phyloP scores from a whole-genome alignment of 1,140 invertebrate species.

The Druon quercuslanigerum region DNA sequence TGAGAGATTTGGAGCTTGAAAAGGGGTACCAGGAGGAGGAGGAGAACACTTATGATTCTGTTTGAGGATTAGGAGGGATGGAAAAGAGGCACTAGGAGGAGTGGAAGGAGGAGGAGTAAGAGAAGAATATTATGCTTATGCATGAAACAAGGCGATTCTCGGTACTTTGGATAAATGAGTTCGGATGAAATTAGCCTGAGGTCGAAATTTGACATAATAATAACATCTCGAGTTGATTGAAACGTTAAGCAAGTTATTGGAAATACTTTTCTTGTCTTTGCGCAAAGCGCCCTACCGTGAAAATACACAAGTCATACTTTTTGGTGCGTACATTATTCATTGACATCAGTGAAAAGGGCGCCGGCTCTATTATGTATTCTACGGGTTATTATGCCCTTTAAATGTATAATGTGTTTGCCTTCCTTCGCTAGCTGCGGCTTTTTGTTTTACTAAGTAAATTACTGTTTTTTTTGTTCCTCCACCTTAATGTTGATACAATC shows the following conservation, averaged over 20 bases:
- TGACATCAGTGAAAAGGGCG: conserved; percentile 74
- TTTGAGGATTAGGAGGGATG: too few relatives aligned
- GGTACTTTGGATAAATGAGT: too few relatives aligned
- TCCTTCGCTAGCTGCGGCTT: conserved; percentile 74
- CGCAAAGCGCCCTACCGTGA: conserved; percentile 18
- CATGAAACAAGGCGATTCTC: too few relatives aligned
- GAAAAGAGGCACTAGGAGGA: too few relatives aligned
- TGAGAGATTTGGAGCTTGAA: too few relatives aligned
- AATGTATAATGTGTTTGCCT: conserved; percentile 78
- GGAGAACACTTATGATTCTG: too few relatives aligned
- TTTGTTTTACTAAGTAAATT: conserved; percentile 77
- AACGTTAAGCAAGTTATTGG: background rate
- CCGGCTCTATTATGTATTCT: conserved; percentile 73
- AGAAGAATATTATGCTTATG: too few relatives aligned
- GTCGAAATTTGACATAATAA: background rate
- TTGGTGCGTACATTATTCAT: conserved; percentile 74
- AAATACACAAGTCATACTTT: conserved; percentile 65
- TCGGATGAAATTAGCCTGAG: too few relatives aligned
- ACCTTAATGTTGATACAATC: conserved; percentile 74
- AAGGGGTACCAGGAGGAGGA: too few relatives aligned
- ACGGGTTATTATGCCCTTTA: conserved; percentile 76
- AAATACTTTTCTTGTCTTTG: conserved; percentile 15
- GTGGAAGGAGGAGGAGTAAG: too few relatives aligned
- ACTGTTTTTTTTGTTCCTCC: conserved; percentile 73
- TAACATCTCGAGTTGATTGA: background rate